Conservation (phyloP, 2,113 vertebrate species). For the Phaetusa simplex region DNA sequence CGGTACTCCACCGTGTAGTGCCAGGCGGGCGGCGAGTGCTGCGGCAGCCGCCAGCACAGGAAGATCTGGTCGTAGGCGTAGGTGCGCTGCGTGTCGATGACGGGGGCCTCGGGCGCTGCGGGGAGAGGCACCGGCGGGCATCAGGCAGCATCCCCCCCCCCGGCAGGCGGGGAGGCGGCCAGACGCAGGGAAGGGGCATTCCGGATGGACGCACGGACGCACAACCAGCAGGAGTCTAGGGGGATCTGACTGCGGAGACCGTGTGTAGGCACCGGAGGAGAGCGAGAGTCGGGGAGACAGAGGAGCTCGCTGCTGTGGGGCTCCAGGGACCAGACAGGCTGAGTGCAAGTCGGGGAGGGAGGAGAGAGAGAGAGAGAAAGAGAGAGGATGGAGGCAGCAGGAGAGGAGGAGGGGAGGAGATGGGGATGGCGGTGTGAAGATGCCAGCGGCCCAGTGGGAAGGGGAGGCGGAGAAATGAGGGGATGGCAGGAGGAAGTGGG, state of each 20-base stretch:
- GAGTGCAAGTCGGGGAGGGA: slow-evolving; percentile 25
- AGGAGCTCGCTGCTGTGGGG: slow-evolving; percentile 63
- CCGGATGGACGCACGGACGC: slow-evolving; percentile 48
- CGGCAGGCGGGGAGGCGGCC: background rate
- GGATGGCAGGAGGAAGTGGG: background rate
- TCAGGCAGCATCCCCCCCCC: background rate
- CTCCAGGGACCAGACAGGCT: slow-evolving; percentile 57
- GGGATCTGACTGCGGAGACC: slow-evolving; percentile 46
- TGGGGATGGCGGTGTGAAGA: background rate
- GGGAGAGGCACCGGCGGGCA: slow-evolving; percentile 18
- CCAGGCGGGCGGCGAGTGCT: slow-evolving; percentile 92
- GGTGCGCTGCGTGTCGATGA: slow-evolving; percentile 97
- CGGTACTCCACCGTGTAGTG: slow-evolving; percentile 95
- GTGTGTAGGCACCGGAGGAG: slow-evolving; percentile 42
- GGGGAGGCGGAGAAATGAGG: background rate
- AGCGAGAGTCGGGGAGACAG: slow-evolving; percentile 44
- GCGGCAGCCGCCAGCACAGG: slow-evolving; percentile 93
- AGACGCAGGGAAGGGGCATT: background rate
- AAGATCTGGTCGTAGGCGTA: slow-evolving; percentile 96
- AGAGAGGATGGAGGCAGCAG: background rate
- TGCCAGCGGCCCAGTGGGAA: background rate
- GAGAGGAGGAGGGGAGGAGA: background rate
- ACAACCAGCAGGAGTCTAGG: slow-evolving; percentile 49
- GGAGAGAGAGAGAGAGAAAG: background rate
- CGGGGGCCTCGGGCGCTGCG: slow-evolving; percentile 89